These are phyloP conservation scores for Andrena praecox DNA, from an alignment of 2,888 invertebrate genomes.

Conservation along the genomic window DNA sequence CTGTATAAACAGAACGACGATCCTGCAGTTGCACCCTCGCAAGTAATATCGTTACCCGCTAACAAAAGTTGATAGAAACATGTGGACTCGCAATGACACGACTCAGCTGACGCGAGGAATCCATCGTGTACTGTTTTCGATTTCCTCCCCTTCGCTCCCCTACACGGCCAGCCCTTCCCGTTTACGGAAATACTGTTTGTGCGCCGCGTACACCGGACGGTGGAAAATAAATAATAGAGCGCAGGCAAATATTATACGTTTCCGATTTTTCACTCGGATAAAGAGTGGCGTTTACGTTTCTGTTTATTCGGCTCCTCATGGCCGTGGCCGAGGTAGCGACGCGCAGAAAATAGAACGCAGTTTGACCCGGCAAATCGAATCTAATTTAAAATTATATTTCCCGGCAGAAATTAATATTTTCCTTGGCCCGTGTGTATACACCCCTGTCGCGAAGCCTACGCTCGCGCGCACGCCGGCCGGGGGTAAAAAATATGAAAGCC, in stretches of 20 bases:
- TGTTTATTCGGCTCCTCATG: slow-evolving; percentile 52
- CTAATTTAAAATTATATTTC: slow-evolving; percentile 17
- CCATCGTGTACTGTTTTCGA: not conserved
- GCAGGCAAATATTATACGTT: slow-evolving; percentile 50
- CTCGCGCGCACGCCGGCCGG: too few species aligned
- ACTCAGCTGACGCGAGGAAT: not conserved
- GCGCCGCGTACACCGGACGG: not conserved
- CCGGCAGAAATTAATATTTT: slow-evolving; percentile 26
- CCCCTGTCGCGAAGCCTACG: too few species aligned
- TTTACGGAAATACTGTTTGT: not conserved
- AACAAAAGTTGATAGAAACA: not conserved
- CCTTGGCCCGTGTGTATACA: not conserved
- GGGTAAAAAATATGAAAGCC: not conserved
- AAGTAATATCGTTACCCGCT: not conserved
- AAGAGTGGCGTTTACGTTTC: slow-evolving; percentile 23
- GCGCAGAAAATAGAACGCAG: not conserved
- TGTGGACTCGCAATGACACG: not conserved
- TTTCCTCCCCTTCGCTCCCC: not conserved
- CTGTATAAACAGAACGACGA: not conserved
- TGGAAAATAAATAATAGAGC: slow-evolving; percentile 50
- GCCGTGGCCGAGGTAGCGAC: not conserved
- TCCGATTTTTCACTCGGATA: slow-evolving; percentile 46
- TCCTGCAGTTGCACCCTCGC: slow-evolving; percentile 7
- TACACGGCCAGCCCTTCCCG: not conserved
- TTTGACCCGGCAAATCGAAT: slow-evolving; percentile 12